These are phyloP conservation scores for Caenorhabditis sp. DNA, from an alignment of 2,888 invertebrate species.

Conservation along the genomic window DNA sequence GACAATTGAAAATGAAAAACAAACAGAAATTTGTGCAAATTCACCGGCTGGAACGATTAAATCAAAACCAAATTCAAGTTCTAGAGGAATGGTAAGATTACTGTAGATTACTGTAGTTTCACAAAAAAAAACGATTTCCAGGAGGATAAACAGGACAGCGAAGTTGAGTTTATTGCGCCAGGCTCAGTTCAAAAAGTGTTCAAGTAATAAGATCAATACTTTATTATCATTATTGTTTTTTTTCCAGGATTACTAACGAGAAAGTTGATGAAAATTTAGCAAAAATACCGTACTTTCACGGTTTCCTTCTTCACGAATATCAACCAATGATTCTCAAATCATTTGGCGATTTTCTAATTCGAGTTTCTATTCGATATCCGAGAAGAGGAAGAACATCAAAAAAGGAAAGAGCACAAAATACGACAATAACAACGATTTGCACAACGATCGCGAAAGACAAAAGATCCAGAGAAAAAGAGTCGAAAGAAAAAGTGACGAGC, in stretches of 20 bases:
- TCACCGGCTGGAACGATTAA: neutral
- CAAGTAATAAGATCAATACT: neutral
- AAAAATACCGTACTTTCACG: constrained; percentile 21
- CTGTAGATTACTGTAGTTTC: neutral
- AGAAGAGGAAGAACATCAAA: neutral
- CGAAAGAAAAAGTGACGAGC: neutral
- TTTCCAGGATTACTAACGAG: constrained; percentile 18
- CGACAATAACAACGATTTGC: no score
- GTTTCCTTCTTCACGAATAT: constrained; percentile 32
- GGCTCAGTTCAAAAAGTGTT: neutral
- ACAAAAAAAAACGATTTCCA: neutral
- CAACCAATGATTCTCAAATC: constrained; percentile 21
- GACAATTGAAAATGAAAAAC: neutral
- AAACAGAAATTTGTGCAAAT: neutral
- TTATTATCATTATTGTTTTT: no score
- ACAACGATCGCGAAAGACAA: neutral
- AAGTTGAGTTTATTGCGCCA: neutral
- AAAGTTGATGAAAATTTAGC: constrained; percentile 17
- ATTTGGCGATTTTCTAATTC: constrained; percentile 21
- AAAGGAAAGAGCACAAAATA: neutral
- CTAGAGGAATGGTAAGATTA: neutral
- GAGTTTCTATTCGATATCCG: constrained; percentile 13
- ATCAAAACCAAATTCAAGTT: neutral
- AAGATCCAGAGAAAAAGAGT: neutral
- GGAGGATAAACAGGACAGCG: neutral